Evolutionary conservation across 2,797 vertebrate species (phyloP).

Genomic region (Urocyon cinereoargenteus): DNA sequence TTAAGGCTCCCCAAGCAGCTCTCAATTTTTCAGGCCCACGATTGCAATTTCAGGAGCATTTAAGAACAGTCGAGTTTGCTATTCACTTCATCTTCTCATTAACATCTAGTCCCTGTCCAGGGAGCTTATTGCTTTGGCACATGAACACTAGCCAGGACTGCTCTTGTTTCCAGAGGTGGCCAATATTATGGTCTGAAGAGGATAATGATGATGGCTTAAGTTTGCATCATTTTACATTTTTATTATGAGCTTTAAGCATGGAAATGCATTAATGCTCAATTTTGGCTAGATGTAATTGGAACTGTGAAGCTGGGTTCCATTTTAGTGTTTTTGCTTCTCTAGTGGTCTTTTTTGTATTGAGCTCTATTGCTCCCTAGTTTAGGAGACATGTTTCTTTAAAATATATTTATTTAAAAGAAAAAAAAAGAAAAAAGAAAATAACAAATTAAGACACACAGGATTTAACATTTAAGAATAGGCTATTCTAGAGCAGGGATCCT

Average conservation of each 20-base stretch:
- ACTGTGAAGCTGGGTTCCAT: not conserved
- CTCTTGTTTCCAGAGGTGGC: constrained; percentile 29
- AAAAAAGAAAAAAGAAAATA: not conserved
- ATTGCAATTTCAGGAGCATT: constrained; percentile 65
- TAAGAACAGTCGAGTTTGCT: constrained; percentile 37
- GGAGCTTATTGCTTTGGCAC: constrained; percentile 27
- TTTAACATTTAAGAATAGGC: not conserved
- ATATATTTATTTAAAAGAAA: not conserved
- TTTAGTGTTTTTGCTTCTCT: not conserved
- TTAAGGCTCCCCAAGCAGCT: constrained; percentile 62
- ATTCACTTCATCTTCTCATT: constrained; percentile 58
- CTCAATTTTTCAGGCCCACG: constrained; percentile 50
- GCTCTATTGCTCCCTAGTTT: not conserved
- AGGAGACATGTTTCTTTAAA: not conserved
- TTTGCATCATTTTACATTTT: not conserved
- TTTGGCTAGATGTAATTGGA: not conserved
- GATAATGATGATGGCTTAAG: constrained; percentile 52
- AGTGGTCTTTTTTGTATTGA: not conserved
- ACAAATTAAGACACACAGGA: not conserved
- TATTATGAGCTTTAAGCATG: constrained; percentile 46
- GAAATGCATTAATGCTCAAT: not conserved
- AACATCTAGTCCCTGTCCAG: not conserved
- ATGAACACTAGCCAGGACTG: not conserved
- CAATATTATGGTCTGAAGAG: not conserved
- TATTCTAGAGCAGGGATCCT: not conserved